Percentiles rank a stretch among this genome's conserved stretches.
Conservation (phyloP, 2,888 invertebrate genomes). For the Eugnorisma glareosa region DNA sequence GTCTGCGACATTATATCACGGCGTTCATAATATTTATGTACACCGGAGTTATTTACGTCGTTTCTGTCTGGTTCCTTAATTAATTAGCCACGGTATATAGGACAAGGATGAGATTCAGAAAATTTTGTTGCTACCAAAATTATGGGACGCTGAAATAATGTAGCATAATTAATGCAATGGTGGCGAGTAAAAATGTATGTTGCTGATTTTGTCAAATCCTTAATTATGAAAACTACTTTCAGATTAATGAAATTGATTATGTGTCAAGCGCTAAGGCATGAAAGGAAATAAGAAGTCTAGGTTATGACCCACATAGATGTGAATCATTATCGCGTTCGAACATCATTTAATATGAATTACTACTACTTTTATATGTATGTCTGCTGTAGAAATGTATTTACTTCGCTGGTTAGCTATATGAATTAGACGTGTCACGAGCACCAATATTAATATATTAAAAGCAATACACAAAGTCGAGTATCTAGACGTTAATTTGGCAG, state of each 20-base stretch:
- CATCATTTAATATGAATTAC: not conserved
- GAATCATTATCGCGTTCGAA: not conserved
- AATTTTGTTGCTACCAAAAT: constrained; percentile 56
- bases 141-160: constrained; percentile 41
- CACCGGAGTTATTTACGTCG: constrained; percentile 67
- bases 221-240: not conserved
- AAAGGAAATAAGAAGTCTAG: not conserved
- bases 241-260: not conserved
- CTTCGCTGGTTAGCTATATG: not conserved
- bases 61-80: constrained; percentile 74
- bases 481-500: no score
- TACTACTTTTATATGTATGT: not conserved
- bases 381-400: not conserved
- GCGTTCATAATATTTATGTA: constrained; percentile 65
- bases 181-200: constrained; percentile 1
- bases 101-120: constrained; percentile 70
- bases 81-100: constrained; percentile 73
- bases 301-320: not conserved
- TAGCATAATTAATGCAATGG: constrained; percentile 41
- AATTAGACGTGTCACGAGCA: no score
- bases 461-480: not conserved
- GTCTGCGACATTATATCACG: constrained; percentile 51
- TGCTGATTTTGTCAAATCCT: not conserved
- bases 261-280: not conserved
- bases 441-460: no score